phyloP scores from a whole-genome alignment of 2,113 vertebrate genomes.

The Castor canadensis region DNA sequence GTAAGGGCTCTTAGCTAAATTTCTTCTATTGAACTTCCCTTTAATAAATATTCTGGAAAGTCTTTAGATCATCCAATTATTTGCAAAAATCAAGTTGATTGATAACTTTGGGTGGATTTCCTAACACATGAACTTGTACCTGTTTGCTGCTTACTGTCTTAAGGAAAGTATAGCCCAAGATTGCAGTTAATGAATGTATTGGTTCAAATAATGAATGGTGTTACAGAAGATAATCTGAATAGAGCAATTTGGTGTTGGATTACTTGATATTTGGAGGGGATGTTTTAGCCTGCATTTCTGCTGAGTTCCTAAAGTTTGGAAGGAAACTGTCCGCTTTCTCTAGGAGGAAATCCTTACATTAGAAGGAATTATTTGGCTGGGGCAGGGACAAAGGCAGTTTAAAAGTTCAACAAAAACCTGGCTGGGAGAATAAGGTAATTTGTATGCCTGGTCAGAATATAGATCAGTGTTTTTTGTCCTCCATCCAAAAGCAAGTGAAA shows the following conservation, averaged over 20 bases:
- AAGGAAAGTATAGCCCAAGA: neutral
- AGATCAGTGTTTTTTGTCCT: neutral
- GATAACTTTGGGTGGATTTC: neutral
- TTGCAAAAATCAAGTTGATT: neutral
- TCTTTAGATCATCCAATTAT: neutral
- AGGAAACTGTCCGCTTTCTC: neutral
- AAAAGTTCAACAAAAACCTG: neutral
- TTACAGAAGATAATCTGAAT: neutral
- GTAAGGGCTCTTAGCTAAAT: neutral
- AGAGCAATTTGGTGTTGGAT: neutral
- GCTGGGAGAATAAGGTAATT: neutral
- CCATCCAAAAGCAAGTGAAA: neutral
- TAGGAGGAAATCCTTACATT: neutral
- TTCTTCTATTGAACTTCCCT: neutral
- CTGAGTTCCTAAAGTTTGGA: neutral
- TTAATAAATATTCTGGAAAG: neutral
- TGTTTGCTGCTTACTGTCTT: neutral
- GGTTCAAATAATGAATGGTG: neutral
- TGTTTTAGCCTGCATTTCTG: conserved; percentile 6
- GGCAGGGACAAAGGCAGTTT: neutral
- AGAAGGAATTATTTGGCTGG: neutral
- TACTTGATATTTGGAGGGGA: neutral
- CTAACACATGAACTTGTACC: neutral
- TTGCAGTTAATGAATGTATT: neutral
- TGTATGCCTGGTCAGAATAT: neutral